Conservation (phyloP, 1,140 invertebrate genomes). For the Parapsyche elsis region DNA sequence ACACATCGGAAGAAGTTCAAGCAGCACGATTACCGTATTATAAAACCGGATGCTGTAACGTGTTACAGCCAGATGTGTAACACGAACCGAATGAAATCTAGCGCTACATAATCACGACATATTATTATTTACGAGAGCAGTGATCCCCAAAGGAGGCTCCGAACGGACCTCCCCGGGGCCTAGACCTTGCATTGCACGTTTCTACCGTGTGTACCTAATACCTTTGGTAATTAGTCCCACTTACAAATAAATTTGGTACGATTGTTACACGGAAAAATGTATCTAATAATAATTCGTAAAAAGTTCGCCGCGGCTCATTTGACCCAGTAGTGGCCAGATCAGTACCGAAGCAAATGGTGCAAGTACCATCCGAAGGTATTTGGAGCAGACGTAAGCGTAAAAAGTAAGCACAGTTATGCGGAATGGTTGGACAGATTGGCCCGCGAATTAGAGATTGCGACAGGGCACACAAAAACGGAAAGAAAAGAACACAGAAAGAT, state of each 20-base stretch:
- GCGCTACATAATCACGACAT: background rate
- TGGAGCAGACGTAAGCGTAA: constrained; percentile 44
- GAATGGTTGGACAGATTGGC: constrained; percentile 39
- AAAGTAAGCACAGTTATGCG: constrained; percentile 47
- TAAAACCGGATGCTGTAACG: constrained; percentile 33
- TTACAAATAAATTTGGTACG: background rate
- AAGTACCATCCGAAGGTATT: constrained; percentile 43
- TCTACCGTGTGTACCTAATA: too few relatives aligned
- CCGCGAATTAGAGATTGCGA: constrained; percentile 41
- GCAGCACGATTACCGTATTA: constrained; percentile 26
- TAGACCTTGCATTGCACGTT: background rate
- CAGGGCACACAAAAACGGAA: background rate
- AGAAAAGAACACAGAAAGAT: constrained; percentile 22
- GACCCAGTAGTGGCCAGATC: constrained; percentile 34
- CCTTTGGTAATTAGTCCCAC: too few relatives aligned
- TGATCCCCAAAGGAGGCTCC: background rate
- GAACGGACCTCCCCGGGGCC: background rate
- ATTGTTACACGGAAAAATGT: background rate
- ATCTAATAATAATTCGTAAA: background rate
- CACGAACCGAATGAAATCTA: constrained; percentile 20
- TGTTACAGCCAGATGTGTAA: constrained; percentile 27
- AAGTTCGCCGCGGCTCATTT: background rate
- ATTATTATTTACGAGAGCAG: background rate
- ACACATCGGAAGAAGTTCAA: constrained; percentile 12
- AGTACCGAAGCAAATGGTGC: constrained; percentile 40